These are phyloP conservation scores for Sphaerodactylus townsendi DNA, from an alignment of 2,113 vertebrate genomes.

Conservation along the genomic window DNA sequence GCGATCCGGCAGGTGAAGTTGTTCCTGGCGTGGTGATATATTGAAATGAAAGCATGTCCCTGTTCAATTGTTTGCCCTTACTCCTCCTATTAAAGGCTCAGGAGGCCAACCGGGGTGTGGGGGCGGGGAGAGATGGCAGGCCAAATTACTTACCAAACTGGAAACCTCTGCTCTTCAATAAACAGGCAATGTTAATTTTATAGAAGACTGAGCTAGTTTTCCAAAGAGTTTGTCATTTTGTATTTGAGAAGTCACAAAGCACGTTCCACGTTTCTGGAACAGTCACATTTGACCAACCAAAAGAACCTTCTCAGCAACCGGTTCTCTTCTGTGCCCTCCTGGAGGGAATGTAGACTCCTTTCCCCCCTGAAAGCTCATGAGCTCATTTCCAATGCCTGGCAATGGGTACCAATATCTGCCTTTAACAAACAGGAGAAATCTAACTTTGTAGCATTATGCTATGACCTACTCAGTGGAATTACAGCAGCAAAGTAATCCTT, in stretches of 20 bases:
- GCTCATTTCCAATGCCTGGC: slow-evolving; percentile 44
- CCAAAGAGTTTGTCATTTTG: fast-evolving
- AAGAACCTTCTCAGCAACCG: neutral
- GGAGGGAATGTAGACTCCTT: slow-evolving; percentile 41
- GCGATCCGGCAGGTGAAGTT: neutral
- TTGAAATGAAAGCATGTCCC: neutral
- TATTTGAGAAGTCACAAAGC: neutral
- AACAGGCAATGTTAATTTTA: neutral
- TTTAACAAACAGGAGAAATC: slow-evolving; percentile 78
- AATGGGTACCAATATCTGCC: slow-evolving; percentile 69
- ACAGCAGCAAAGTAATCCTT: slow-evolving; percentile 84
- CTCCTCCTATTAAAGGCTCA: neutral
- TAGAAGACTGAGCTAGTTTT: neutral
- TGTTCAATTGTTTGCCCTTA: neutral
- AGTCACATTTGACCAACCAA: fast-evolving
- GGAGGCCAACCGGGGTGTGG: too few relatives aligned
- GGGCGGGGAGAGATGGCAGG: neutral
- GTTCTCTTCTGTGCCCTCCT: neutral
- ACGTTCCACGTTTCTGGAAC: fast-evolving
- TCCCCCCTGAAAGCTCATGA: slow-evolving; percentile 37
- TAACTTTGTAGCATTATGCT: slow-evolving; percentile 80
- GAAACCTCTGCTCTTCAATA: fast-evolving
- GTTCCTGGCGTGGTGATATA: neutral
- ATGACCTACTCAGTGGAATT: slow-evolving; percentile 87
- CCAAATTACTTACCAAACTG: neutral